Evolutionary conservation across 2,113 vertebrate species (phyloP).

Genomic region (Nerophis ophidion): DNA sequence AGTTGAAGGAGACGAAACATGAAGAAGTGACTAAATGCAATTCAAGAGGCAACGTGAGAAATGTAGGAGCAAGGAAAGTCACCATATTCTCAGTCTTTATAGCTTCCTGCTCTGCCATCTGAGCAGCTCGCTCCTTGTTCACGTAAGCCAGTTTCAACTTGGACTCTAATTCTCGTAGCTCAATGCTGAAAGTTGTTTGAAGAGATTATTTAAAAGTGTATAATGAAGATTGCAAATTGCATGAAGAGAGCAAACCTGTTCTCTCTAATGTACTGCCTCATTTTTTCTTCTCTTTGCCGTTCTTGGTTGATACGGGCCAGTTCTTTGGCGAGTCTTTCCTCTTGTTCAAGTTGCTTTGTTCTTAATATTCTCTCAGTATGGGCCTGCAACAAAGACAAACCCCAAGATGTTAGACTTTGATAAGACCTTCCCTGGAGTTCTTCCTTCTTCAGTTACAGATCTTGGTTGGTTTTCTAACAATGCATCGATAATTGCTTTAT

Average conservation of each 20-base stretch:
- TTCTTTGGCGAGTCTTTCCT: slow-evolving; percentile 79
- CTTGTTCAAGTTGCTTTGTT: slow-evolving; percentile 71
- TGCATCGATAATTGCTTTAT: too few species aligned
- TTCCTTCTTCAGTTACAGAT: too few species aligned
- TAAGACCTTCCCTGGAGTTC: too few species aligned
- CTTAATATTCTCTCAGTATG: slow-evolving; percentile 64
- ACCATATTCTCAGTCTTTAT: slow-evolving; percentile 78
- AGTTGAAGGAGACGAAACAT: background rate
- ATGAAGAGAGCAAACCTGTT: slow-evolving; percentile 75
- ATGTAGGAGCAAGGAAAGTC: slow-evolving; percentile 30
- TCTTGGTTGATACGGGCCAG: slow-evolving; percentile 73
- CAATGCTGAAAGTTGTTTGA: slow-evolving; percentile 64
- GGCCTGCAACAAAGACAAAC: slow-evolving; percentile 59
- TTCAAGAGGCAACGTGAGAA: background rate
- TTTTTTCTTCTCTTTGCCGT: slow-evolving; percentile 78
- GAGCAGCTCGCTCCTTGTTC: slow-evolving; percentile 85
- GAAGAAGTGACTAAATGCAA: background rate
- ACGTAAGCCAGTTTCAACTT: slow-evolving; percentile 84
- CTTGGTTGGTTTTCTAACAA: too few species aligned
- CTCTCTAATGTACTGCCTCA: slow-evolving; percentile 82
- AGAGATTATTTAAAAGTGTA: background rate
- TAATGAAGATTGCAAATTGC: too few species aligned
- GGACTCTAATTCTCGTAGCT: slow-evolving; percentile 84
- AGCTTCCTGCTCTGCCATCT: slow-evolving; percentile 84
- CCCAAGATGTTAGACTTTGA: background rate